Evolutionary conservation across 1,140 invertebrate genomes (phyloP).

Genomic region (Pseudomyrmex concolor): DNA sequence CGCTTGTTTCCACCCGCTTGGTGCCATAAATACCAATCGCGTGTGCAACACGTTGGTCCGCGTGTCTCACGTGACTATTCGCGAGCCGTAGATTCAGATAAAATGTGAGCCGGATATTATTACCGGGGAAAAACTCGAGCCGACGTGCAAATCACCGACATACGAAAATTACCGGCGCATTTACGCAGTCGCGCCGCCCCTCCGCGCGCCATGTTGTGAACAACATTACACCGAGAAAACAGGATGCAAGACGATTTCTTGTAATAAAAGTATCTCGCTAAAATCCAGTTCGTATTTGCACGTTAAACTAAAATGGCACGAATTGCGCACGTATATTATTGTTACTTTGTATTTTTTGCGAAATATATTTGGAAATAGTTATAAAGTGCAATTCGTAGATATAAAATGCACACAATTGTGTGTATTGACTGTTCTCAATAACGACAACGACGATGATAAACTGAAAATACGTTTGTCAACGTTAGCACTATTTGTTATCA

Average conservation of each 20-base stretch:
- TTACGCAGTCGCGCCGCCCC: constrained; percentile 16
- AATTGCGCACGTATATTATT: background rate
- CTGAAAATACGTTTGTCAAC: constrained; percentile 38
- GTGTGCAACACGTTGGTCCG: constrained; percentile 30
- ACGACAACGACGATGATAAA: constrained; percentile 50
- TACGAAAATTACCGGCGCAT: constrained; percentile 41
- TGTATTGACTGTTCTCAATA: constrained; percentile 33
- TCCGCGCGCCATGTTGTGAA: too few relatives aligned
- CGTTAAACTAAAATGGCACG: background rate
- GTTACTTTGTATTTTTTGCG: background rate
- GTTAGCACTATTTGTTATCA: constrained; percentile 45
- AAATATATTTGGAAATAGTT: constrained; percentile 22
- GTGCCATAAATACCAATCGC: constrained; percentile 66
- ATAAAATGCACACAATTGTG: background rate
- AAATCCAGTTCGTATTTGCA: background rate
- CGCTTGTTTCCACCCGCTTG: constrained; percentile 36
- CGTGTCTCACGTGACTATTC: constrained; percentile 39
- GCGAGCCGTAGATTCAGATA: constrained; percentile 31
- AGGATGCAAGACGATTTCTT: too few relatives aligned
- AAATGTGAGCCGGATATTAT: constrained; percentile 48
- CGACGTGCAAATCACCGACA: constrained; percentile 26
- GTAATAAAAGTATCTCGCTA: background rate
- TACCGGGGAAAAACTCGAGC: constrained; percentile 15
- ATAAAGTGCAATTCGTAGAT: constrained; percentile 17
- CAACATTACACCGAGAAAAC: too few relatives aligned